Evolutionary conservation across 2,797 vertebrate genomes (phyloP).

Genomic region (Spinus pinus): DNA sequence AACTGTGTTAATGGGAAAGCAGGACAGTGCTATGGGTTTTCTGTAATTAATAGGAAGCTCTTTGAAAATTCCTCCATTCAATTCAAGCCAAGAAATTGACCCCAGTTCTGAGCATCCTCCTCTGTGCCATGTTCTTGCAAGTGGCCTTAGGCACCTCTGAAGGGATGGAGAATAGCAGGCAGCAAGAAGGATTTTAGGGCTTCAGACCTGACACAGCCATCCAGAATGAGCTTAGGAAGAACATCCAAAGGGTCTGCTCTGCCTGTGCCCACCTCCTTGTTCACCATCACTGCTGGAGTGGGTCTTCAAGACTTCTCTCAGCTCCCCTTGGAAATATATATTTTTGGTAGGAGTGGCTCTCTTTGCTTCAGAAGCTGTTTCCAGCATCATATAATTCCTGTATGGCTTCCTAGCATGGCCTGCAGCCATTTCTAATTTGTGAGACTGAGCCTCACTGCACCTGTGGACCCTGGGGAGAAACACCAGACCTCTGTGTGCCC

Average conservation of each 20-base stretch:
- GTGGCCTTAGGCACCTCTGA: background rate
- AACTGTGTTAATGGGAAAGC: constrained; percentile 84
- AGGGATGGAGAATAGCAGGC: constrained; percentile 31
- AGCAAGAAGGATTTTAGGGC: constrained; percentile 51
- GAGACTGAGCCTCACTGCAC: background rate
- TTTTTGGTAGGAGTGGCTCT: background rate
- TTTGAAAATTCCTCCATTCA: constrained; percentile 71
- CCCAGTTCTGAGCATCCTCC: constrained; percentile 79
- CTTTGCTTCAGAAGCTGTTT: background rate
- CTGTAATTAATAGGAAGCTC: constrained; percentile 83
- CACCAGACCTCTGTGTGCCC: accelerated
- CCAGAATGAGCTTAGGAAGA: background rate
- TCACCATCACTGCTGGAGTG: background rate
- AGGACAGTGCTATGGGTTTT: constrained; percentile 82
- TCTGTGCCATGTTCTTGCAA: constrained; percentile 19
- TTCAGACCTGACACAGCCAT: background rate
- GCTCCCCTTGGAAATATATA: background rate
- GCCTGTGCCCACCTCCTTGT: background rate
- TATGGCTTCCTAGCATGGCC: accelerated
- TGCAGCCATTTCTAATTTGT: background rate
- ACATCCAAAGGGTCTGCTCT: background rate
- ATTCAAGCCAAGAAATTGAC: constrained; percentile 77
- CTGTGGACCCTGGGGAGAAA: background rate
- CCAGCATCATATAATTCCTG: background rate
- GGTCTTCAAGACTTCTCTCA: background rate